phyloP scores from a whole-genome alignment of 1,140 invertebrate species.

The Aphis craccivora region DNA sequence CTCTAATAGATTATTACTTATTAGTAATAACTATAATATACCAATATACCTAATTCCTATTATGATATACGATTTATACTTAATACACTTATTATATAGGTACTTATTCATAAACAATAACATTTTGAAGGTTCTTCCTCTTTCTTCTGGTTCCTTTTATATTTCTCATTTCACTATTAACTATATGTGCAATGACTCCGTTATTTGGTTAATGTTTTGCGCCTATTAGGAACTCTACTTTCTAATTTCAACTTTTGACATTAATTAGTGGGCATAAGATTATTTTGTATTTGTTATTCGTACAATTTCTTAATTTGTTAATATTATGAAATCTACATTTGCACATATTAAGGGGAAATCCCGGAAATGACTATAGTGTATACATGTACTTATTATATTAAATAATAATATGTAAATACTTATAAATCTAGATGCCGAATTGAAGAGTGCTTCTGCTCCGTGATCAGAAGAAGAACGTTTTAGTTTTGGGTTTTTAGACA shows the following conservation, averaged over 20 bases:
- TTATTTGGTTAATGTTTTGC: neutral
- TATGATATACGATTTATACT: too few relatives aligned
- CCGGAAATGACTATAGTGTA: neutral
- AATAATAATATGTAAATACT: conserved; percentile 7
- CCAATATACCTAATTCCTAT: too few relatives aligned
- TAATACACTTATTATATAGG: too few relatives aligned
- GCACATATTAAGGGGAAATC: neutral
- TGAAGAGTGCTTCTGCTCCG: conserved; percentile 53
- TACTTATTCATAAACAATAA: too few relatives aligned
- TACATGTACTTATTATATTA: neutral
- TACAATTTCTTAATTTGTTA: too few relatives aligned
- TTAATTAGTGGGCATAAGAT: neutral
- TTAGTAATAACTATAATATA: too few relatives aligned
- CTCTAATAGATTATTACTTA: too few relatives aligned
- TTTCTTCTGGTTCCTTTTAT: too few relatives aligned
- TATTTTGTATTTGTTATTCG: neutral
- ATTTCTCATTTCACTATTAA: too few relatives aligned
- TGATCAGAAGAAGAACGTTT: conserved; percentile 69
- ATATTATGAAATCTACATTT: neutral
- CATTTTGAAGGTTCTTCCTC: too few relatives aligned
- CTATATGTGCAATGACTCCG: too few relatives aligned
- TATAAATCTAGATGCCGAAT: conserved; percentile 49
- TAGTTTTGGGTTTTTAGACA: conserved; percentile 71
- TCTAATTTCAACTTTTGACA: neutral
- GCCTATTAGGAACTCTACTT: neutral